Evolutionary conservation across 1,140 invertebrate species (phyloP), one percentile per base, ranked within the genome.

Genomic region (Ganaspis sp.): DNA sequence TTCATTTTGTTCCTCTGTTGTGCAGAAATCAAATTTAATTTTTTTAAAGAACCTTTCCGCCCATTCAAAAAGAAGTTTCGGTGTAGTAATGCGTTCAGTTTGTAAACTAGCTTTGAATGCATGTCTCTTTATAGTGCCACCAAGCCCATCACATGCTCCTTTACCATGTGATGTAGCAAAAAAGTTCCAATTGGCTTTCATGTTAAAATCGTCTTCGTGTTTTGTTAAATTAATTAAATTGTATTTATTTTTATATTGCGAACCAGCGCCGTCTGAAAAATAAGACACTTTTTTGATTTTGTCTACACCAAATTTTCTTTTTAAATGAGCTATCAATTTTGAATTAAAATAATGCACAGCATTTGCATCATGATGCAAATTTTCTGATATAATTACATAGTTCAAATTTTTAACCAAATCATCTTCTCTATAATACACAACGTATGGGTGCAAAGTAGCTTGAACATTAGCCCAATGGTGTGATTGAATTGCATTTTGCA

Each of bases 21-120:
- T 69, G 29, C 1, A 69, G 19, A 69, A 69, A 4, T 69, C 5
- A 29, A 69, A 69, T 11, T 69, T 23, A 29, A 69, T 69, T 29
- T 69, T 69, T 9, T 26, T 69, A 29, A 69, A 69, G 12, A 69
- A 1, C 2, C 1, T 69, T 69, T 69, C 29, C 6, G 64, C 64
- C 64, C 11, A 69, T 69, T 69, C 64, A 19, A 21, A 58, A 1
- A 58, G 23, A 21, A 58, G 23, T 58, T 6, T 58, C 19, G 17
- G 54, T 9, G 64, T 34, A n/a, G 64, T 69, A 15, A 69, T 69
- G 17, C 9, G 15, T 11, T 69, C 29, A 69, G 3, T 21, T 53
- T 53, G 49, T 53, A 53, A 19, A 17, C 15, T 53, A 19, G 49
- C 15, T 9, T 29, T 69, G 79, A n/a, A 69, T 1, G 64, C 64